Evolutionary conservation across 2,888 invertebrate species (phyloP).

Genomic region (Phalera bucephala): DNA sequence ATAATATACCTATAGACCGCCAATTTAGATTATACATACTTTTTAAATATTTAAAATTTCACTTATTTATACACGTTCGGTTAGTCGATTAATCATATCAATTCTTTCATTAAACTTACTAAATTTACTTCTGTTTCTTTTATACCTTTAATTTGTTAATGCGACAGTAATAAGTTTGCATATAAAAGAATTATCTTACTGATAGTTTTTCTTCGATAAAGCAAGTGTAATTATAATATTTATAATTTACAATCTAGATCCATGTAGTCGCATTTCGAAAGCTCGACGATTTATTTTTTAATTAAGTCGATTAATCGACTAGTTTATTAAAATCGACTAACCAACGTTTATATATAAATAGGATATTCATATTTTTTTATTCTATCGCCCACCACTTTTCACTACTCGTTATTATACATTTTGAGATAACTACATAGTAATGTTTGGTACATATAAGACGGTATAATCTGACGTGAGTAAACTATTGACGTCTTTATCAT

Average conservation of each 20-base stretch:
- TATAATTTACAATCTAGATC: not conserved
- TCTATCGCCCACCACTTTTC: constrained; percentile 19
- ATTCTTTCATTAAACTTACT: not conserved
- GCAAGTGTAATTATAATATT: not conserved
- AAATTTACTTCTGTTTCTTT: constrained; percentile 3
- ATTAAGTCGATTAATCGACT: constrained; percentile 3
- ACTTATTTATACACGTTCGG: not conserved
- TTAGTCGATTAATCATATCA: no score
- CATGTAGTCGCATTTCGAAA: not conserved
- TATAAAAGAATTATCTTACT: not conserved
- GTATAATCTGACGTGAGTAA: no score
- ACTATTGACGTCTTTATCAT: no score
- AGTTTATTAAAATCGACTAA: constrained; percentile 8
- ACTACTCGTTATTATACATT: constrained; percentile 19
- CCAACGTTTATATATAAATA: constrained; percentile 7
- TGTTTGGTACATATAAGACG: no score
- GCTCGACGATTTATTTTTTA: not conserved
- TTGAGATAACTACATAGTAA: no score
- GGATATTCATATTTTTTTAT: constrained; percentile 10
- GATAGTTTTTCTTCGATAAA: constrained; percentile 1
- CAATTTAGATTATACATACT: constrained; percentile 38
- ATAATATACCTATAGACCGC: constrained; percentile 49
- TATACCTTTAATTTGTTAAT: constrained; percentile 1
- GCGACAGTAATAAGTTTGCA: constrained; percentile 2
- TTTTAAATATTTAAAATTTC: constrained; percentile 2